Evolutionary conservation across 2,113 vertebrate species (phyloP).

Genomic region (Larimichthys crocea): DNA sequence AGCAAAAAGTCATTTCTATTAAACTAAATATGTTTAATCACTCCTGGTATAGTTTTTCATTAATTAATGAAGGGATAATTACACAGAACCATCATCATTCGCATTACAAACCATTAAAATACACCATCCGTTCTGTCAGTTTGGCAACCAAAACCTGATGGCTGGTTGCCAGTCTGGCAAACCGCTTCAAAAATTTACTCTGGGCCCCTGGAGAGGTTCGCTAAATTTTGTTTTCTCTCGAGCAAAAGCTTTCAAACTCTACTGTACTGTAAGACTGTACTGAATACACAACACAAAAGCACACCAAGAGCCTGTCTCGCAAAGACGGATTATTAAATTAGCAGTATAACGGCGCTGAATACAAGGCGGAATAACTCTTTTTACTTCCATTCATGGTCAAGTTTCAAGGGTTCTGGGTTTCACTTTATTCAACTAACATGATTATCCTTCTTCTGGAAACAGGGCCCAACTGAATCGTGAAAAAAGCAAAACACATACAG

Average conservation of each 20-base stretch:
- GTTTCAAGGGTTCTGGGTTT: constrained; percentile 21
- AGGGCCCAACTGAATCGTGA: not conserved
- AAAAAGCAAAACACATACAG: not conserved
- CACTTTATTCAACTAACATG: constrained; percentile 24
- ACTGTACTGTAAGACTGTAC: constrained; percentile 1
- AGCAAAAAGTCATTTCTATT: not conserved
- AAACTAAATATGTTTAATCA: constrained; percentile 51
- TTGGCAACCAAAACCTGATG: constrained; percentile 53
- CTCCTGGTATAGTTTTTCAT: constrained; percentile 33
- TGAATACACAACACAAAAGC: constrained; percentile 38
- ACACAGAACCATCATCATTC: constrained; percentile 16
- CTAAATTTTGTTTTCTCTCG: constrained; percentile 43
- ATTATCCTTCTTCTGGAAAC: constrained; percentile 31
- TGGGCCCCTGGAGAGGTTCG: constrained; percentile 37
- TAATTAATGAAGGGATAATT: constrained; percentile 37
- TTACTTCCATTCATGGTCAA: constrained; percentile 21
- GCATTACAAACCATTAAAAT: constrained; percentile 54
- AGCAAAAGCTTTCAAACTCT: constrained; percentile 42
- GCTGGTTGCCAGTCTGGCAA: constrained; percentile 56
- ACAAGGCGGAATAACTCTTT: constrained; percentile 6
- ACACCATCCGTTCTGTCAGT: constrained; percentile 45
- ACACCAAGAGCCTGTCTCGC: constrained; percentile 33
- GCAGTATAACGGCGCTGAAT: constrained; percentile 36
- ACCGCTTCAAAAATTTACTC: constrained; percentile 38
- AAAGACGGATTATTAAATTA: constrained; percentile 59